phyloP scores from a whole-genome alignment of 2,888 invertebrate species.

The Patella depressa region DNA sequence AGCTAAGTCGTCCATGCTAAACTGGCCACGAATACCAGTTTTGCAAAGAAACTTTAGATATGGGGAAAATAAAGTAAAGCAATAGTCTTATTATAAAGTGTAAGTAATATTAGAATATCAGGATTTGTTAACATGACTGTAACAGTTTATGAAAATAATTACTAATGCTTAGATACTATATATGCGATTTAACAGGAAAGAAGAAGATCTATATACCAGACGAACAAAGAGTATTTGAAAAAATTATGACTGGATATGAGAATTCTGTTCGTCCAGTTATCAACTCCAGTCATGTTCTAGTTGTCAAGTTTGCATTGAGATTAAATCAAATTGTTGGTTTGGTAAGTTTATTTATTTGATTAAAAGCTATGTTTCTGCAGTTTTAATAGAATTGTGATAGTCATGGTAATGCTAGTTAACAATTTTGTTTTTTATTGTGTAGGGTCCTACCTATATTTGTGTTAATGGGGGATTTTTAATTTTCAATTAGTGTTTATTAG shows the following conservation, averaged over 20 bases:
- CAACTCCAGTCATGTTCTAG: slow-evolving; percentile 72
- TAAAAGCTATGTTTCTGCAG: neutral
- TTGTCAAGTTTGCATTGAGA: slow-evolving; percentile 74
- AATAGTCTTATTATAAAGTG: too few species aligned
- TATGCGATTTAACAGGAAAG: neutral
- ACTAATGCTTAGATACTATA: neutral
- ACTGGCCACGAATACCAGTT: too few species aligned
- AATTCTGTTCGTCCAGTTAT: slow-evolving; percentile 74
- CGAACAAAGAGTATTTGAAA: slow-evolving; percentile 72
- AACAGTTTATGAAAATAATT: too few species aligned
- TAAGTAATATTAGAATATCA: too few species aligned
- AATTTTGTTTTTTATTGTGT: neutral
- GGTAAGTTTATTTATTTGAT: slow-evolving; percentile 63
- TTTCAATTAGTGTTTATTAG: neutral
- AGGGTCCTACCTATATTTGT: neutral
- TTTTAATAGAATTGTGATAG: slow-evolving; percentile 8
- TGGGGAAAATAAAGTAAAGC: too few species aligned
- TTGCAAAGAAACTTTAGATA: too few species aligned
- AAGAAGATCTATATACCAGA: slow-evolving; percentile 44
- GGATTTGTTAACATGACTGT: too few species aligned
- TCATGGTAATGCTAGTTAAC: slow-evolving; percentile 14
- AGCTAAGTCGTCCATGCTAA: too few species aligned
- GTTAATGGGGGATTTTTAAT: neutral
- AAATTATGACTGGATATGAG: slow-evolving; percentile 74
- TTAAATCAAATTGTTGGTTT: slow-evolving; percentile 76